phyloP scores from a whole-genome alignment of 2,797 vertebrate species.

The Falco rusticolus region DNA sequence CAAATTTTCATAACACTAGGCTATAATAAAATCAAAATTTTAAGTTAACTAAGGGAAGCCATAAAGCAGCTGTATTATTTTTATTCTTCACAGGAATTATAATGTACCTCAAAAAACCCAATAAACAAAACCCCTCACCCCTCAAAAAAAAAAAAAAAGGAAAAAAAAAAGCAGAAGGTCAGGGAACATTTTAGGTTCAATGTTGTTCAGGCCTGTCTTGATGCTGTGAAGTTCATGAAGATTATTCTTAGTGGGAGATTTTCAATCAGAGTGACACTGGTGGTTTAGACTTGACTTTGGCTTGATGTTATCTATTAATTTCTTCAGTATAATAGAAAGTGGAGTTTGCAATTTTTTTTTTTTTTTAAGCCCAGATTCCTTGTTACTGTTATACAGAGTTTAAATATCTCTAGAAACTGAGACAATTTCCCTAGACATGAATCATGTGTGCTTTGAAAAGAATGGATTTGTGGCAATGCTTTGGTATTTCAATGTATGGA shows the following conservation, averaged over 20 bases:
- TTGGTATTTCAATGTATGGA: not conserved
- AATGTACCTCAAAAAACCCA: not conserved
- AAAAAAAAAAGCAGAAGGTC: not conserved
- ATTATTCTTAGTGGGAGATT: not conserved
- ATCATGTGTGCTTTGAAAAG: not conserved
- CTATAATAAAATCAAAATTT: not conserved
- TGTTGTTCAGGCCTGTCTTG: not conserved
- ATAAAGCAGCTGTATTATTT: constrained; percentile 16
- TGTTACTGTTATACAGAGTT: not conserved
- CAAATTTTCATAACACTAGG: constrained; percentile 45
- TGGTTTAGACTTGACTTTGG: not conserved
- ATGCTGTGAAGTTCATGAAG: not conserved
- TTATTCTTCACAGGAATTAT: not conserved
- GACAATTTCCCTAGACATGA: not conserved
- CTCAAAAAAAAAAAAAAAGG: too few relatives aligned
- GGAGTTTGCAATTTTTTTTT: not conserved
- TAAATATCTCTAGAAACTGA: not conserved
- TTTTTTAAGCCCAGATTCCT: not conserved
- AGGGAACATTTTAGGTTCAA: not conserved
- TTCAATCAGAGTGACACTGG: not conserved
- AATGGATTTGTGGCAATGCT: not conserved
- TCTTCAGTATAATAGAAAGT: not conserved
- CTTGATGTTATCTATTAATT: not conserved
- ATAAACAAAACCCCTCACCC: too few relatives aligned
- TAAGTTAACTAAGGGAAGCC: not conserved